A percentile compares a stretch with the other conserved stretches of the same genome.
phyloP scores from a whole-genome alignment of 2,113 vertebrate species.

The Plotosus lineatus region DNA sequence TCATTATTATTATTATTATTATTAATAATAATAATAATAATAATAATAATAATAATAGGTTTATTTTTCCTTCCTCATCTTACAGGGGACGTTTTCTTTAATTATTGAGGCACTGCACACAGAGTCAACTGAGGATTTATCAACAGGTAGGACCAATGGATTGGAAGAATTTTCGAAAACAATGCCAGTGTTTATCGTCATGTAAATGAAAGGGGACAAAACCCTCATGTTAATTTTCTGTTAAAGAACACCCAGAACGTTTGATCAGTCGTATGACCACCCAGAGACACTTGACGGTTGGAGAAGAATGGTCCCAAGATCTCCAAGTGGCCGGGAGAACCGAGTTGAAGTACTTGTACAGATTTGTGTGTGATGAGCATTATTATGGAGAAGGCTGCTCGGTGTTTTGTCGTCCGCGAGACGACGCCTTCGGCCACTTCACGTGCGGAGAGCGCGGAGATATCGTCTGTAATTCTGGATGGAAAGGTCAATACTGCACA shows the following conservation, averaged over 20 bases:
- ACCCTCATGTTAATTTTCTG: conserved; percentile 8
- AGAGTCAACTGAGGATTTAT: conserved; percentile 89
- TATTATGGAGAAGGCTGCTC: conserved; percentile 98
- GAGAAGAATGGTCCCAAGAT: conserved; percentile 96
- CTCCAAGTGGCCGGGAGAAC: conserved; percentile 85
- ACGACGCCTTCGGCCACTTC: conserved; percentile 96
- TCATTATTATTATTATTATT: too few species aligned
- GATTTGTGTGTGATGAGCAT: conserved; percentile 93
- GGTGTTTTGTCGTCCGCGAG: conserved; percentile 91
- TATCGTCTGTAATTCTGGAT: conserved; percentile 94
- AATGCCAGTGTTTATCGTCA: background rate
- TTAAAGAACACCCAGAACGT: conserved; percentile 87
- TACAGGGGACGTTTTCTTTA: conserved; percentile 96
- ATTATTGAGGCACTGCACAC: conserved; percentile 97
- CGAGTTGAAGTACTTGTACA: conserved; percentile 94
- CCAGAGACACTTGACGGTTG: conserved; percentile 91
- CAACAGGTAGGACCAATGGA: conserved; percentile 82
- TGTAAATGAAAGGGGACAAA: background rate
- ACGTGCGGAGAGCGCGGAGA: conserved; percentile 93
- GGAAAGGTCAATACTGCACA: conserved; percentile 96
- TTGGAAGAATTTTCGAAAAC: background rate
- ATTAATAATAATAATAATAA: too few species aligned
- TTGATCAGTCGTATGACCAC: conserved; percentile 94
- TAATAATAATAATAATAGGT: too few species aligned
- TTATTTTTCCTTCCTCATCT: conserved; percentile 49